Conservation (phyloP, 2,888 invertebrate genomes). For the Cataglyphis cursor region DNA sequence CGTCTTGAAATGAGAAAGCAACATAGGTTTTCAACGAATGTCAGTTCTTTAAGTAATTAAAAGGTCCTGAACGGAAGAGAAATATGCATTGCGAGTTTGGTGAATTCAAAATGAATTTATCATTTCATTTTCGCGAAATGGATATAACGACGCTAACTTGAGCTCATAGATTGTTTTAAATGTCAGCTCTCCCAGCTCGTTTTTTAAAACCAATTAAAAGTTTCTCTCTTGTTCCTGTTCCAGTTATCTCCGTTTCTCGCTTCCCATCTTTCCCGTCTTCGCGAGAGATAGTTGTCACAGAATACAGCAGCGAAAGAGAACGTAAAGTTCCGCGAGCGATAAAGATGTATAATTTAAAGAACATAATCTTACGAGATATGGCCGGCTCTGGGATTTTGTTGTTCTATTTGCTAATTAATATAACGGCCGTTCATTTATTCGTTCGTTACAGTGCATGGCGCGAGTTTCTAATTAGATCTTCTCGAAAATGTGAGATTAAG, state of each 20-base stretch:
- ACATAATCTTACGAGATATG: conserved; percentile 43
- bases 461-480: conserved; percentile 37
- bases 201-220: conserved; percentile 84
- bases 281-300: conserved; percentile 81
- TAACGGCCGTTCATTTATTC: conserved; percentile 34
- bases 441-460: background rate
- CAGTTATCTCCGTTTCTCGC: conserved; percentile 48
- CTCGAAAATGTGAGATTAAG: conserved; percentile 38
- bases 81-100: background rate
- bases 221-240: conserved; percentile 69
- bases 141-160: conserved; percentile 67
- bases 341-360: conserved; percentile 50
- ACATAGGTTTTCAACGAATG: background rate
- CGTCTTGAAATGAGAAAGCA: background rate
- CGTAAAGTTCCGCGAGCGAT: conserved; percentile 46
- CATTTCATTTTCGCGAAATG: conserved; percentile 47
- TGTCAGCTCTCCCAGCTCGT: conserved; percentile 79
- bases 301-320: conserved; percentile 62
- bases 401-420: conserved; percentile 49
- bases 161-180: conserved; percentile 81
- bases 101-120: conserved; percentile 51
- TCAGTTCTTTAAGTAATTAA: background rate
- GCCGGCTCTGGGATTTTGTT: conserved; percentile 21
- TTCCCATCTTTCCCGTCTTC: conserved; percentile 40
- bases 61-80: background rate